These are phyloP conservation scores for Dryadula phaetusa DNA, from an alignment of 2,888 invertebrate species.

Conservation along the genomic window DNA sequence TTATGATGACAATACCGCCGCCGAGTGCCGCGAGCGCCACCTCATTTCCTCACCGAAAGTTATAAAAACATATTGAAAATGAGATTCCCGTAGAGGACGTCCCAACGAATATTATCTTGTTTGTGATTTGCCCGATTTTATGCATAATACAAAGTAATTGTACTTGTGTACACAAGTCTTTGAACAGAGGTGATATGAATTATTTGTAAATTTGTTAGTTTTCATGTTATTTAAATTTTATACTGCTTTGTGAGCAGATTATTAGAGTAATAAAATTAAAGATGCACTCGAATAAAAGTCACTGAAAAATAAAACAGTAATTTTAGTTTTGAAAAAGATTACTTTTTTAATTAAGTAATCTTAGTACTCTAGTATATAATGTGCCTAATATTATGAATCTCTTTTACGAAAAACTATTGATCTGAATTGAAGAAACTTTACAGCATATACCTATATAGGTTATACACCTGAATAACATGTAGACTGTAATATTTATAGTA, in stretches of 20 bases:
- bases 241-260: neutral
- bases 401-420: too few relatives aligned
- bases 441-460: too few relatives aligned
- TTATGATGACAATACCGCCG: slow-evolving; percentile 81
- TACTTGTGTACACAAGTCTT: slow-evolving; percentile 62
- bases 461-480: too few relatives aligned
- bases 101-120: slow-evolving; percentile 81
- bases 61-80: slow-evolving; percentile 85
- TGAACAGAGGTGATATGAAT: slow-evolving; percentile 1
- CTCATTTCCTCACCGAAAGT: slow-evolving; percentile 83
- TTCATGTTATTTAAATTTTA: neutral
- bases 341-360: too few relatives aligned
- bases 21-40: slow-evolving; percentile 75
- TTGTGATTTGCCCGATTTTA: slow-evolving; percentile 81
- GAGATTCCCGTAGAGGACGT: slow-evolving; percentile 78
- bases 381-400: too few relatives aligned
- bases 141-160: slow-evolving; percentile 70
- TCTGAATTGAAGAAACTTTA: too few relatives aligned
- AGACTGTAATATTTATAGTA: too few relatives aligned
- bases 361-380: too few relatives aligned
- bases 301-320: too few relatives aligned
- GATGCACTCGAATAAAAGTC: too few relatives aligned
- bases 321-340: too few relatives aligned
- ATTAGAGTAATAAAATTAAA: too few relatives aligned
- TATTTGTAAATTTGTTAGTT: neutral